Conservation (phyloP, 2,113 vertebrate genomes). For the Lophochroa leadbeateri region DNA sequence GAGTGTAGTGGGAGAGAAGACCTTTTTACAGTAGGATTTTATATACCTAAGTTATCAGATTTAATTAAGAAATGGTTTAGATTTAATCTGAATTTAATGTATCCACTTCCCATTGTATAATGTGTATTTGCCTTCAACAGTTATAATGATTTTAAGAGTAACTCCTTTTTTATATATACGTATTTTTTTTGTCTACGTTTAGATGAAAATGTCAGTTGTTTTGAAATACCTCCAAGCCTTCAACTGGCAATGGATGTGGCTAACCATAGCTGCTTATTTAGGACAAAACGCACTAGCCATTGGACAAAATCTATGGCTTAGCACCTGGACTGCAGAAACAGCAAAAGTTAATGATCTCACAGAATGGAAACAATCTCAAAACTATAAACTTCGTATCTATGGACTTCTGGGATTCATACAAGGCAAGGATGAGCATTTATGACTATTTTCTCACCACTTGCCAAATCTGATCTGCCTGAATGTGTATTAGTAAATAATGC, state of each 20-base stretch:
- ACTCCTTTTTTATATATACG: background rate
- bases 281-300: constrained; percentile 64
- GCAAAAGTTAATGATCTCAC: constrained; percentile 49
- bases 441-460: background rate
- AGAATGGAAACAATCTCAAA: constrained; percentile 65
- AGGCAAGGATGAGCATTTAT: constrained; percentile 30
- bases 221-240: constrained; percentile 69
- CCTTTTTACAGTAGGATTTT: background rate
- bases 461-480: background rate
- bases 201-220: constrained; percentile 63
- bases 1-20: background rate
- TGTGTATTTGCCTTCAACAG: background rate
- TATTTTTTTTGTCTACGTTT: background rate
- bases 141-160: background rate
- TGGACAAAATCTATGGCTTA: constrained; percentile 72
- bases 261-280: constrained; percentile 40
- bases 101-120: background rate
- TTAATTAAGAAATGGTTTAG: background rate
- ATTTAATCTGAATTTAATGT: background rate
- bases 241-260: constrained; percentile 55
- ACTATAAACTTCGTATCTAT: constrained; percentile 61
- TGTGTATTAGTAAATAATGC: background rate
- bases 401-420: constrained; percentile 69
- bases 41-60: background rate
- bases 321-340: constrained; percentile 62